phyloP scores from a whole-genome alignment of 2,113 vertebrate species.

The Pachypanchax playfairii region DNA sequence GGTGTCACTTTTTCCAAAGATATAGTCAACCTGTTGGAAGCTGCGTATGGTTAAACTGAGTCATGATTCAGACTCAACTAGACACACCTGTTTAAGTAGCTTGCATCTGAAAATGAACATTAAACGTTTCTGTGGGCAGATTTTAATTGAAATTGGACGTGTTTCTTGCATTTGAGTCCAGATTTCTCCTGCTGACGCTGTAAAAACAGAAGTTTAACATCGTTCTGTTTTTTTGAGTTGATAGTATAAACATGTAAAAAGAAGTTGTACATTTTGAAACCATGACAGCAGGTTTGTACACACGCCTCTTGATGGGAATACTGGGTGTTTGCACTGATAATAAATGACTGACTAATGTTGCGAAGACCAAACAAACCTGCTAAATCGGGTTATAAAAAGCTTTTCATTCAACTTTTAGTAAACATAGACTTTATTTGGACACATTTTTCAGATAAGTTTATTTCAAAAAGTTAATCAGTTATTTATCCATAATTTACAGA shows the following conservation, averaged over 20 bases:
- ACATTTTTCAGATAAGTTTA: background rate
- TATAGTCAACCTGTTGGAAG: background rate
- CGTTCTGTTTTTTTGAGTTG: background rate
- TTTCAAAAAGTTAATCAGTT: no score
- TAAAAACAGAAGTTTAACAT: background rate
- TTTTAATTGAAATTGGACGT: background rate
- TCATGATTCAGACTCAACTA: conserved; percentile 12
- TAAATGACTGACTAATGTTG: background rate
- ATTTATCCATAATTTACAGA: no score
- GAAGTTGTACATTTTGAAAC: background rate
- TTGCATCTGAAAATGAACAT: conserved; percentile 1
- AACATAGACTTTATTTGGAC: background rate
- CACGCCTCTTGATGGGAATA: background rate
- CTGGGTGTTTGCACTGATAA: background rate
- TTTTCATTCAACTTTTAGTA: no score
- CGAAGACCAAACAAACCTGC: background rate
- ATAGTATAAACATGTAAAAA: background rate
- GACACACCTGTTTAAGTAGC: conserved; percentile 5
- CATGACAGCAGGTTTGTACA: background rate
- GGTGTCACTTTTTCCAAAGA: background rate
- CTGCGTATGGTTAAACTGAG: background rate
- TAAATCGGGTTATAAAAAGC: background rate
- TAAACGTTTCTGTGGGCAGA: no score
- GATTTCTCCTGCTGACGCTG: background rate
- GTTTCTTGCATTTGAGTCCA: background rate